Evolutionary conservation across 2,113 vertebrate genomes (phyloP), one percentile per base, ranked within the genome.

Genomic region (Calidris pugnax): DNA sequence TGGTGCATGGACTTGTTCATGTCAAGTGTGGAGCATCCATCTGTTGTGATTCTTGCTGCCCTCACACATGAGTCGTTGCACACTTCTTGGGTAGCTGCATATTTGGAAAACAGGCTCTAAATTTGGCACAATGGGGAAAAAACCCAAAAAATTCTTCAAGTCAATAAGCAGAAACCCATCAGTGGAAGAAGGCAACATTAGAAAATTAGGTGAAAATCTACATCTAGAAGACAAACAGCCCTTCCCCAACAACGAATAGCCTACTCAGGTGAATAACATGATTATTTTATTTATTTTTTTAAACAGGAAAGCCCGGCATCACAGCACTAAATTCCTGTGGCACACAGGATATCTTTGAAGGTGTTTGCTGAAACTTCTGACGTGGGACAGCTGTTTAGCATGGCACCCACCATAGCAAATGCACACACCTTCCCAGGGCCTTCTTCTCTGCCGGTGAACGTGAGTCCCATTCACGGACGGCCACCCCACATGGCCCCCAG

Each of bases 401-500:
- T 24, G 21, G 57, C 47, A 79, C 19, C 12, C 66, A 27, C 35
- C 50, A 23, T 8, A 66, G 39, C 21, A 85, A 62, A 67, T 13
- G 18, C 8, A 37, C 9, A 24, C 2, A 19, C 15, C 7, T 57
- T 81, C 37, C 1, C 8, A 3, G 20, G 26, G 10, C 12, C 30
- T 74, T 35, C 30, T 78, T 62, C 39, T 41, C 9, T 47, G 12
- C 0, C 0, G 32, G 30, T 35, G 13, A 33, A 57, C 15, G 5
- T 18, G 8, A 66, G 13, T 9, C 32, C 28, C 1, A 0, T 69
- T 55, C 45, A 33, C 13, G 4, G 7, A 41, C 0, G 0, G 32
- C 16, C 39, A 47, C 33, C 15, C 73, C 28, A 35, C 4, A 41
- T 0, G 0, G 6, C 2, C 1, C 13, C 12, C 28, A 60, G 23